A percentile compares a stretch with the other conserved stretches of the same genome.
Conservation (phyloP, 2,888 invertebrate species). For the Leptarthrus brevirostris region DNA sequence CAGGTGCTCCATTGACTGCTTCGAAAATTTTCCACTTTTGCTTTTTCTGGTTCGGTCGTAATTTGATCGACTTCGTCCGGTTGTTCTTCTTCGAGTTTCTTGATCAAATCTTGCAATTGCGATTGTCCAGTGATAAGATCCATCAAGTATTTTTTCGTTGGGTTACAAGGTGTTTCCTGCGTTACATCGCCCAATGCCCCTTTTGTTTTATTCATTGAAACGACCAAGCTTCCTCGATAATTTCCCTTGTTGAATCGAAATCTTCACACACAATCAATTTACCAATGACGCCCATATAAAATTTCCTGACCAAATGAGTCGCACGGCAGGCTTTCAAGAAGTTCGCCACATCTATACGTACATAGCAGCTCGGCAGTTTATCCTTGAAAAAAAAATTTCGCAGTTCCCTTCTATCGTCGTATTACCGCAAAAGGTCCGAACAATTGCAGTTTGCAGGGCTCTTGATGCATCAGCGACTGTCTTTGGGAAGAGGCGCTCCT, state of each 20-base stretch:
- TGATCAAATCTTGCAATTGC: no score
- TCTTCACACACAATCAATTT: conserved; percentile 6
- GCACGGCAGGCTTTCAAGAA: neutral
- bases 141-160: no score
- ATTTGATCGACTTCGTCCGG: no score
- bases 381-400: neutral
- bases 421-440: neutral
- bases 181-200: no score
- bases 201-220: no score
- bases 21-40: neutral
- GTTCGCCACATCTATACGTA: conserved; percentile 28
- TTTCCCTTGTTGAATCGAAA: no score
- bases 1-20: no score
- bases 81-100: no score
- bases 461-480: conserved; percentile 21
- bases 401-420: conserved; percentile 1
- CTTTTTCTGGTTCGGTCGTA: no score
- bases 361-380: conserved; percentile 15
- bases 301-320: neutral
- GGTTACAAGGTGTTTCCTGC: no score
- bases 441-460: conserved; percentile 23
- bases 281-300: conserved; percentile 19
- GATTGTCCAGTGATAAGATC: no score
- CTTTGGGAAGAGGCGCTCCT: conserved; percentile 20
- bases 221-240: no score